Evolutionary conservation across 2,888 invertebrate species (phyloP).

Genomic region (Zygogramma bicolorata): DNA sequence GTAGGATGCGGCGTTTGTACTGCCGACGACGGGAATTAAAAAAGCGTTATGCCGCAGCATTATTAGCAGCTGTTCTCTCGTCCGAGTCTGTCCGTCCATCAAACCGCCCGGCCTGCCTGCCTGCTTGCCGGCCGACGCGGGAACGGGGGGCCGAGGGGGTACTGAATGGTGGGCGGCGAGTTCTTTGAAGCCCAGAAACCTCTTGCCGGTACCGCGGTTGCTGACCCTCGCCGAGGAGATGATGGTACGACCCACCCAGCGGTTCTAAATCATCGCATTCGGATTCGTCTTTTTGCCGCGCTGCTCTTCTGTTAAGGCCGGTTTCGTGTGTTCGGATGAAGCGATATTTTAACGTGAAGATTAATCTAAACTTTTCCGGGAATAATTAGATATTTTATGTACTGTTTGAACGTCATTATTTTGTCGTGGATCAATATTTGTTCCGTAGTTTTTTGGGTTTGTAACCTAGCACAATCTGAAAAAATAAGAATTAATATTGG

Average conservation of each 20-base stretch:
- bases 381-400: too few relatives aligned
- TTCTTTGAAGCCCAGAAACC: slow-evolving; percentile 59
- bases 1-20: not conserved
- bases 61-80: slow-evolving; percentile 32
- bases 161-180: slow-evolving; percentile 57
- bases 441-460: too few relatives aligned
- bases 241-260: slow-evolving; percentile 30
- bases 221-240: slow-evolving; percentile 36
- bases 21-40: not conserved
- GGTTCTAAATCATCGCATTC: slow-evolving; percentile 33
- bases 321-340: too few relatives aligned
- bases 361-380: too few relatives aligned
- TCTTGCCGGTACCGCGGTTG: slow-evolving; percentile 46
- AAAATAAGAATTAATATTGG: too few relatives aligned
- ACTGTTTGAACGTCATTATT: too few relatives aligned
- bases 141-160: slow-evolving; percentile 45
- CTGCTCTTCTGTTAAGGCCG: too few relatives aligned
- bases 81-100: slow-evolving; percentile 17
- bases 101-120: not conserved
- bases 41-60: slow-evolving; percentile 23
- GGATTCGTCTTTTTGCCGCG: slow-evolving; percentile 17
- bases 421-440: too few relatives aligned
- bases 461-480: too few relatives aligned
- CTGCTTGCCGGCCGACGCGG: not conserved
- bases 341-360: too few relatives aligned